Evolutionary conservation across 2,797 vertebrate species (phyloP).

Genomic region (Triplophysa bombifrons): DNA sequence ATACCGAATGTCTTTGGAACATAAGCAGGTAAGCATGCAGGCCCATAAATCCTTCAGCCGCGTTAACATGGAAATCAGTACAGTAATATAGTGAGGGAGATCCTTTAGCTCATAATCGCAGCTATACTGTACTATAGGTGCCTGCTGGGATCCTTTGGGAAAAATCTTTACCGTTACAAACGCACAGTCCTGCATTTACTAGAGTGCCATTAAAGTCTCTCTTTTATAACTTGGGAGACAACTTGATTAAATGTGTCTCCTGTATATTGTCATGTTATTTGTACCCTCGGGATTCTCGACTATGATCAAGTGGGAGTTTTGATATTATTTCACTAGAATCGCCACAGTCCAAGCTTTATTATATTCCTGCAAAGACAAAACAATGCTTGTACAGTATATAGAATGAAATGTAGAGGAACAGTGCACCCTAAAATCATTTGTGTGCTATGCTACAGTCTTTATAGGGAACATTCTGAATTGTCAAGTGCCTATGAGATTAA

Average conservation of each 20-base stretch:
- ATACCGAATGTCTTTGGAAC: slow-evolving; percentile 14
- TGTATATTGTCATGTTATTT: slow-evolving; percentile 42
- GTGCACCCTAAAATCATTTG: neutral
- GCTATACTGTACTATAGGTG: slow-evolving; percentile 11
- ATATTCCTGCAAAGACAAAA: slow-evolving; percentile 21
- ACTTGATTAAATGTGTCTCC: slow-evolving; percentile 45
- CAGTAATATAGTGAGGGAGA: slow-evolving; percentile 40
- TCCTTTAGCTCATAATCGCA: slow-evolving; percentile 31
- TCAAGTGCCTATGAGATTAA: too few relatives aligned
- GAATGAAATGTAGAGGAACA: neutral
- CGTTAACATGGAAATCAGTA: slow-evolving; percentile 50
- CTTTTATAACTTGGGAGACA: slow-evolving; percentile 31
- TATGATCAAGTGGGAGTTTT: slow-evolving; percentile 48
- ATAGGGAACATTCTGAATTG: too few relatives aligned
- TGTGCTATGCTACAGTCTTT: too few relatives aligned
- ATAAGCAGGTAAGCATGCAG: slow-evolving; percentile 21
- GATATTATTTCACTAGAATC: slow-evolving; percentile 38
- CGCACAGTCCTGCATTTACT: slow-evolving; percentile 16
- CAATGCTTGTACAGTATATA: neutral
- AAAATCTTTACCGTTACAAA: slow-evolving; percentile 38
- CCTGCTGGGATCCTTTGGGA: neutral
- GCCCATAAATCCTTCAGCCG: slow-evolving; percentile 38
- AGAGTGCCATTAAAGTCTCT: slow-evolving; percentile 21
- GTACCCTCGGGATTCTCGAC: slow-evolving; percentile 43
- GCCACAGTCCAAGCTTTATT: neutral